Conservation (phyloP, 2,797 vertebrate species). For the Leontopithecus rosalia region DNA sequence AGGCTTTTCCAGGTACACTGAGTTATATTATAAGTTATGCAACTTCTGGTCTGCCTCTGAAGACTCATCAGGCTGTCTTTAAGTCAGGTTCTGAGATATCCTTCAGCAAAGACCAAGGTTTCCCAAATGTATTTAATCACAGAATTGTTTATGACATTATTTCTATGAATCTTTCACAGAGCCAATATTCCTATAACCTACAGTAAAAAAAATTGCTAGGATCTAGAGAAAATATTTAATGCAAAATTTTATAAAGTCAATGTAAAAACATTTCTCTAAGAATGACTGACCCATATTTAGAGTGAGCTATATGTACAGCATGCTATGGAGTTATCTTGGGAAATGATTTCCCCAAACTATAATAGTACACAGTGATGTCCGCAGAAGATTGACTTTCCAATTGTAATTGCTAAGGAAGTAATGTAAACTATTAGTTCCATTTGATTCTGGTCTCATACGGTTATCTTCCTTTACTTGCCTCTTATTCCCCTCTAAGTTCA, state of each 20-base stretch:
- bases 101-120: neutral
- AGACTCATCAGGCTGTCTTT: neutral
- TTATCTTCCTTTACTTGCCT: neutral
- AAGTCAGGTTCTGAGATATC: neutral
- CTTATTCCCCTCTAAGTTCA: too few relatives aligned
- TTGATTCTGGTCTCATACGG: accelerated
- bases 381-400: neutral
- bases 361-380: neutral
- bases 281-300: neutral
- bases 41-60: neutral
- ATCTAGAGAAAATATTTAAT: neutral
- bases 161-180: neutral
- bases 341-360: neutral
- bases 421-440: neutral
- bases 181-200: neutral
- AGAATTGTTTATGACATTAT: neutral
- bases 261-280: neutral
- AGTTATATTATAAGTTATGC: neutral
- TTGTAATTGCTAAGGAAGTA: neutral
- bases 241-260: neutral
- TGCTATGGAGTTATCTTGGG: neutral
- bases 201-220: neutral
- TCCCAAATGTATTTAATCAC: neutral
- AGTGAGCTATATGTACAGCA: neutral
- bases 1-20: neutral